Conservation (phyloP, 2,113 vertebrate genomes). For the Engraulis encrasicolus region DNA sequence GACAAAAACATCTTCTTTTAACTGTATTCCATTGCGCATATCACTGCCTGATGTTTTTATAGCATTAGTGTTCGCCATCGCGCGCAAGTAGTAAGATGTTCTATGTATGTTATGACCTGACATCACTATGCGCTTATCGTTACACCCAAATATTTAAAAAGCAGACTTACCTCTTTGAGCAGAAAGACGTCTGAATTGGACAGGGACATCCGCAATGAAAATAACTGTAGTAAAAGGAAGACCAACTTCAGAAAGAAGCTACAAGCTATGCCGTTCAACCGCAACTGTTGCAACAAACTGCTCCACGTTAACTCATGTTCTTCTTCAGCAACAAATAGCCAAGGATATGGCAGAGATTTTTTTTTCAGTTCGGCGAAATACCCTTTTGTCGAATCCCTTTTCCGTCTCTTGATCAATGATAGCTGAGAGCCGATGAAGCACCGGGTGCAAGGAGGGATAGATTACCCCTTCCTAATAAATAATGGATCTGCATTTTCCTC, state of each 20-base stretch:
- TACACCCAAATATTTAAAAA: neutral
- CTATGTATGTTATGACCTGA: slow-evolving; percentile 32
- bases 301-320: slow-evolving; percentile 44
- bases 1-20: neutral
- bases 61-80: too few species aligned
- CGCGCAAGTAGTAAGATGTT: too few species aligned
- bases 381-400: slow-evolving; percentile 40
- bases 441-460: slow-evolving; percentile 57
- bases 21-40: neutral
- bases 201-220: slow-evolving; percentile 72
- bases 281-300: slow-evolving; percentile 26
- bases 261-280: slow-evolving; percentile 27
- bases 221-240: slow-evolving; percentile 46
- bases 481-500: slow-evolving; percentile 69
- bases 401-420: slow-evolving; percentile 62
- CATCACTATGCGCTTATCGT: neutral
- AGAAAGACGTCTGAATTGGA: slow-evolving; percentile 78
- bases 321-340: neutral
- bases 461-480: slow-evolving; percentile 66
- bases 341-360: slow-evolving; percentile 1
- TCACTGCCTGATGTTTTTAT: too few species aligned
- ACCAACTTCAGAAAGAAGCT: slow-evolving; percentile 45
- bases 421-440: slow-evolving; percentile 53
- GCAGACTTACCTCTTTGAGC: slow-evolving; percentile 73
- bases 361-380: slow-evolving; percentile 30